Percentiles rank a stretch among this genome's conserved stretches.
phyloP scores from a whole-genome alignment of 2,888 invertebrate species.

The Theretra japonica region DNA sequence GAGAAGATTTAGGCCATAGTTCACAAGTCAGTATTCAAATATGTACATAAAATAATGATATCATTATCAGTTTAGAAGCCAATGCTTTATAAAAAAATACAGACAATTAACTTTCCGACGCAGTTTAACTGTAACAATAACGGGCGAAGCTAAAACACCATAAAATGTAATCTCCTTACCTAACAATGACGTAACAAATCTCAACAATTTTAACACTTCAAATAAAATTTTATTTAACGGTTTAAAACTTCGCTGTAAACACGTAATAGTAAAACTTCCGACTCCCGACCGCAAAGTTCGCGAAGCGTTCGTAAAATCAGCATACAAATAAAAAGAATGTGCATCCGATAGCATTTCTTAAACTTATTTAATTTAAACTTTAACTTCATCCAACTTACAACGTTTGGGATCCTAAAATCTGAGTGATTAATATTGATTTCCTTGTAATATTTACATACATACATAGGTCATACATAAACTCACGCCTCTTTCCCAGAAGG shows the following conservation, averaged over 20 bases:
- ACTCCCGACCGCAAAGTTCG: neutral
- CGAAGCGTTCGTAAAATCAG: conserved; percentile 8
- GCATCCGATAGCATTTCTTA: neutral
- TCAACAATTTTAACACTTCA: neutral
- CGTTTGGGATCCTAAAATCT: neutral
- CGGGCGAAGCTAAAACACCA: neutral
- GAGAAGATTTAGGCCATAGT: no score
- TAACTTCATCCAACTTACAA: no score
- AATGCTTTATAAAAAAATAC: no score
- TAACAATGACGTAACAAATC: neutral
- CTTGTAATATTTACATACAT: no score
- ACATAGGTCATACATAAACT: no score
- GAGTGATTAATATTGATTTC: neutral
- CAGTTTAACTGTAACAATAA: neutral
- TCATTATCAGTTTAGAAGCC: no score
- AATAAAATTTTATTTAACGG: conserved; percentile 1
- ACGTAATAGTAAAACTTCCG: conserved; percentile 11
- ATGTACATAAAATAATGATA: no score
- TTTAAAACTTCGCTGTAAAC: neutral
- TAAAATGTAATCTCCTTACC: neutral
- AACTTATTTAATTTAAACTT: conserved; percentile 25
- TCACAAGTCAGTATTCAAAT: no score
- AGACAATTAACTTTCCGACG: no score
- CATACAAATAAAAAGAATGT: conserved; percentile 4
- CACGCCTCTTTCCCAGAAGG: no score